These are phyloP conservation scores for Halotydeus destructor DNA, from an alignment of 1,140 invertebrate genomes.

Conservation along the genomic window DNA sequence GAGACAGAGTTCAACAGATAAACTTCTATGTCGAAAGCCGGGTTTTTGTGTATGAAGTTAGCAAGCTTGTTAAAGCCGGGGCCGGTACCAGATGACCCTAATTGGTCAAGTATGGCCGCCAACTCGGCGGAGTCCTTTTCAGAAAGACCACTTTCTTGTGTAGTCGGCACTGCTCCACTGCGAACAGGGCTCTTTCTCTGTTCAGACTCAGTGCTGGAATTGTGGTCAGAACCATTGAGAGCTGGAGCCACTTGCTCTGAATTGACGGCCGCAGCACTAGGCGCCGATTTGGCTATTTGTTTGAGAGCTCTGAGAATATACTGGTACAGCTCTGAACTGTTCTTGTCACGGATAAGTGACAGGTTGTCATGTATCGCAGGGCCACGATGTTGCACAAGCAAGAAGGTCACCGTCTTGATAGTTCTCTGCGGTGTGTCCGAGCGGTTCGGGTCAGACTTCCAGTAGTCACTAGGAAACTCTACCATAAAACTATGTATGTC, in stretches of 20 bases:
- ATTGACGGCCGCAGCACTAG: conserved; percentile 18
- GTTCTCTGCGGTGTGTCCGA: conserved; percentile 61
- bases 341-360: conserved; percentile 48
- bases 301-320: conserved; percentile 40
- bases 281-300: conserved; percentile 20
- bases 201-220: background rate
- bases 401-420: conserved; percentile 72
- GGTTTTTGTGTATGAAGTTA: conserved; percentile 69
- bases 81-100: conserved; percentile 9
- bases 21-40: conserved; percentile 71
- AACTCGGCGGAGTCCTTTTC: background rate
- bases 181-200: background rate
- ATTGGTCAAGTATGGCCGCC: conserved; percentile 6
- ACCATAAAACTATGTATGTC: conserved; percentile 67
- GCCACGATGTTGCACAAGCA: conserved; percentile 36
- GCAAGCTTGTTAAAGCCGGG: conserved; percentile 62
- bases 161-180: background rate
- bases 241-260: conserved; percentile 13
- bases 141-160: conserved; percentile 3
- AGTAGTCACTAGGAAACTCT: conserved; percentile 42
- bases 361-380: conserved; percentile 46
- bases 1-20: conserved; percentile 64
- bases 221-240: conserved; percentile 3
- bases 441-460: conserved; percentile 48
- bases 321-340: conserved; percentile 54